These are phyloP conservation scores for Sula dactylatra DNA, from an alignment of 2,113 vertebrate species.

Conservation along the genomic window DNA sequence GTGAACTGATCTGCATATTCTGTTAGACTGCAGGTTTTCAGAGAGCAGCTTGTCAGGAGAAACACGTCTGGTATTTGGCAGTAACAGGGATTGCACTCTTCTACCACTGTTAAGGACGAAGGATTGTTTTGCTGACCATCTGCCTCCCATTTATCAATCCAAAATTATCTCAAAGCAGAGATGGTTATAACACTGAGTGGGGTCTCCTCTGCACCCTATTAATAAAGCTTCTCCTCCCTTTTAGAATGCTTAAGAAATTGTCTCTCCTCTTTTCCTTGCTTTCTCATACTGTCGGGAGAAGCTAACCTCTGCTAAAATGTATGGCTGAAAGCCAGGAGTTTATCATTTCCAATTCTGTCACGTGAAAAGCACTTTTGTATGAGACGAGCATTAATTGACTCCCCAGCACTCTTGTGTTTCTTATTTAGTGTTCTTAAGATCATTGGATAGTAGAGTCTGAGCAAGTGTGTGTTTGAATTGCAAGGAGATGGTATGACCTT, in stretches of 20 bases:
- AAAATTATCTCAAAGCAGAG: background rate
- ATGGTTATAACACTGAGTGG: background rate
- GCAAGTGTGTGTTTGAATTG: rapidly evolving
- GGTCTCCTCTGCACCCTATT: background rate
- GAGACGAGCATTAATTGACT: background rate
- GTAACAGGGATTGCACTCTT: background rate
- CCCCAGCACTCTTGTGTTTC: background rate
- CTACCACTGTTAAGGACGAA: background rate
- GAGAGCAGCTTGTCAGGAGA: background rate
- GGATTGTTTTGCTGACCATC: background rate
- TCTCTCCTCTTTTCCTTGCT: background rate
- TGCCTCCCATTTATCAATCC: background rate
- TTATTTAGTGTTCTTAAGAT: background rate
- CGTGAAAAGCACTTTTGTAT: background rate
- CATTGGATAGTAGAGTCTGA: background rate
- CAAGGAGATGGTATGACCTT: background rate
- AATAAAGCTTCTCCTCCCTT: background rate
- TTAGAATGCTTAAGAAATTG: background rate
- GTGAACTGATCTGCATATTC: background rate
- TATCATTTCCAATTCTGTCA: background rate
- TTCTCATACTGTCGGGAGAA: background rate
- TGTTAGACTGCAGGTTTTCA: background rate
- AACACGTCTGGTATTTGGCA: background rate
- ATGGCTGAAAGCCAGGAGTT: background rate
- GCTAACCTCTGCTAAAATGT: background rate